Base-by-base conservation (phyloP, 2,797 vertebrate species). In the Acanthornis magna region DNA sequence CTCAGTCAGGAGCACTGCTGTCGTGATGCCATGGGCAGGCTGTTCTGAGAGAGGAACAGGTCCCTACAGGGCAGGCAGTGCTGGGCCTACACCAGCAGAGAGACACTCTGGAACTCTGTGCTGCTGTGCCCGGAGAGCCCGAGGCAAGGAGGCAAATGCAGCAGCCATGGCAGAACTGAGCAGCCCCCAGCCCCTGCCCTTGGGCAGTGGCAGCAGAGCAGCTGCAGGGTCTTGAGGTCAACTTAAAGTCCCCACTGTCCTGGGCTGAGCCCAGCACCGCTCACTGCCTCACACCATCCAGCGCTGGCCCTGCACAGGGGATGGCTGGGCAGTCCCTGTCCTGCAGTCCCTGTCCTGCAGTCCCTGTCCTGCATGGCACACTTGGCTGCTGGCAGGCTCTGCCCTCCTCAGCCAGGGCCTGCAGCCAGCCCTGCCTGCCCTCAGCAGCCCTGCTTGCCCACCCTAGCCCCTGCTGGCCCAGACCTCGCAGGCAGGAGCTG, bases 1-100 rank as follows among this genome's bases (percentile, higher is more conserved):
- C 42, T 38, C 11, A 4, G 32, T 12, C 15, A 43, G 82, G 61
- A 76, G 4, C 34, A 42, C 0, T 0, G 1, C 57, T 68, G 62
- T 21, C 0, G 0, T 30, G 36, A 11, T 72, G 85, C 5, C 2
- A 5, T 1, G 1, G 26, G 26, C 25, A 45, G 36, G 51, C 36
- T 66, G 51, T 65, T 38, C 23, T 47, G 29, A 48, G 23, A 78
- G 11, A 42, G 23, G 48, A 60, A 11, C 43, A n/a, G 50, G 17
- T 60, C 57, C 5, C 0, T 9, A 22, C 1, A 3, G 55, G 55
- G 13, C 72, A 76, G 76, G 63, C 32, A 38, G 32, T 23, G 65
- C 61, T 43, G 17, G 9, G 63, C 30, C 10, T 30, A 63, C 61
- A 30, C 17, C 36, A 66, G 60, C 70, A 50, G 43, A 40, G 14